Evolutionary conservation across 1,140 invertebrate genomes (phyloP), one percentile per base, ranked within the genome.

Genomic region (Drosophila mojavensis): DNA sequence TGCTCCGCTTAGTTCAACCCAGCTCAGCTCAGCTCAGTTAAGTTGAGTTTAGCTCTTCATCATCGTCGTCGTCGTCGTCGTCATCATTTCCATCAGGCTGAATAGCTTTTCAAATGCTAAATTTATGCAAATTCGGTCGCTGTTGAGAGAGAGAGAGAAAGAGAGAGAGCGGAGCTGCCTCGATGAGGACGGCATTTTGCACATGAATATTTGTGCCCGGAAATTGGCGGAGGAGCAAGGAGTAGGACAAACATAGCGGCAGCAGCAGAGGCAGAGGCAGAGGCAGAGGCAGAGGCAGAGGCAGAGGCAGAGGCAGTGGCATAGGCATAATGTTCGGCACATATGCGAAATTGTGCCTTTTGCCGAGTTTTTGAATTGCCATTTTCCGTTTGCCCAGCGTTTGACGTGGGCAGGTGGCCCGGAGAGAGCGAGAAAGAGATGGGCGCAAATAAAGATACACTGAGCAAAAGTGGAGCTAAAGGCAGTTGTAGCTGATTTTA

Each of bases 101-200:
- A 81, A 86, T 81, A 81, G 82, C 83, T 86, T 84, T 84, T 78
- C 83, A 86, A 85, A 85, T 85, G 75, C 83, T 78, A 86, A 85
- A 86, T 85, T 85, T 86, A 85, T 85, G 81, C 82, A 85, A 85
- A 85, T 86, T 81, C 68, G 61, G 43, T 66, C 45, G 47, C 64
- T 78, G 69, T 64, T 43, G 39, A 17, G 20, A 28, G 47, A 24
- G 36, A 51, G 24, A 20, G 53, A 20, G 39, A 3, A 13, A 43
- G 41, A 24, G 20, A 24, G 20, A 24, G 20, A 24, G 47, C 10
- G 47, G 45, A 30, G 53, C 33, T 43, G 54, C 41, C 33, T 64
- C 45, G 54, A 30, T 53, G 47, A 59, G 64, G 48, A 84, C 56
- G 81, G 56, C 68, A 69, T 73, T 83, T 85, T 78, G 68, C 81